phyloP scores from a whole-genome alignment of 2,888 invertebrate genomes.

The Lypha dubia region DNA sequence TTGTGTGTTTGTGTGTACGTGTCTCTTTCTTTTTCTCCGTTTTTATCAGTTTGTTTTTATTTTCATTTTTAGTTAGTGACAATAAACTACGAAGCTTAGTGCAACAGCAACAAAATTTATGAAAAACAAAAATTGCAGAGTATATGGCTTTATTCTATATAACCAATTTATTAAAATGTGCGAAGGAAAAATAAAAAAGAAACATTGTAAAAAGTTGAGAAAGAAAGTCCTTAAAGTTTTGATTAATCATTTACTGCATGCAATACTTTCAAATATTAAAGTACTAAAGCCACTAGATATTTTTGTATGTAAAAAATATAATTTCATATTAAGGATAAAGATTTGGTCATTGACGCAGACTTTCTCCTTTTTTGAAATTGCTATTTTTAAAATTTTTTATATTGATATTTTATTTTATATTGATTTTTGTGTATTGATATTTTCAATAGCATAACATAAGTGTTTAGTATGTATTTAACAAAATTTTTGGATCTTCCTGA shows the following conservation, averaged over 20 bases:
- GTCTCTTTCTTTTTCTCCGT: neutral
- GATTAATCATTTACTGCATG: slow-evolving; percentile 45
- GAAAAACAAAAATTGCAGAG: slow-evolving; percentile 51
- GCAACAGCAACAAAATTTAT: slow-evolving; percentile 59
- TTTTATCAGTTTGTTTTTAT: too few species aligned
- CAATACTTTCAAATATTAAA: neutral
- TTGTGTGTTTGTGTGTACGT: neutral
- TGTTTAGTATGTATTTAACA: too few species aligned
- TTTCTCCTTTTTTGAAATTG: too few species aligned
- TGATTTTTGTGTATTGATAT: too few species aligned
- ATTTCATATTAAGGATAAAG: too few species aligned
- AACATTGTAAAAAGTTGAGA: neutral
- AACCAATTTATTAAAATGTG: slow-evolving; percentile 56
- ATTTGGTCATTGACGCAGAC: too few species aligned
- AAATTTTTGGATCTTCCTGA: too few species aligned
- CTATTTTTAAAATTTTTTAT: too few species aligned
- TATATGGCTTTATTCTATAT: slow-evolving; percentile 46
- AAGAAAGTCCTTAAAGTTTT: slow-evolving; percentile 40
- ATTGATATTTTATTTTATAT: too few species aligned
- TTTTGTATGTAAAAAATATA: neutral
- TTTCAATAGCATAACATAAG: too few species aligned
- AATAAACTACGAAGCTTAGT: slow-evolving; percentile 58
- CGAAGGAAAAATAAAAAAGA: neutral
- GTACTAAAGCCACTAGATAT: neutral
- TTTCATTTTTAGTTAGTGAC: slow-evolving; percentile 31